Conservation (phyloP, 2,888 invertebrate species). For the Protodeltote pygarga region DNA sequence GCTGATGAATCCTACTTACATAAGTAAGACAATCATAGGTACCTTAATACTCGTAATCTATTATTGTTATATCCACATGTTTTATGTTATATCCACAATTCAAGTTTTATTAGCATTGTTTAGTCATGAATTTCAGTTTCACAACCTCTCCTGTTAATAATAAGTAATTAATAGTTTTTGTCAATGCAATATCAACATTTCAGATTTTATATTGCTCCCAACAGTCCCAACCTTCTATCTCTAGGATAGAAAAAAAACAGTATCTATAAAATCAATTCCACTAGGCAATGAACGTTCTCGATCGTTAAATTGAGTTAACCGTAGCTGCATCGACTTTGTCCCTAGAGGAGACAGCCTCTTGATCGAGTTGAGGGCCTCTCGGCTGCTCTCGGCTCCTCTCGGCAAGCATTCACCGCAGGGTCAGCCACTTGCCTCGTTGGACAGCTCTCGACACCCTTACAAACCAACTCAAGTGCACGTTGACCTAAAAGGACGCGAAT, state of each 20-base stretch:
- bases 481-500: conserved; percentile 63
- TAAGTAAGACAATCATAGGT: no score
- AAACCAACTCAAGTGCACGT: conserved; percentile 61
- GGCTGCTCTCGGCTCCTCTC: conserved; percentile 21
- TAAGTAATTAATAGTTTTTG: no score
- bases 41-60: no score
- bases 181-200: neutral
- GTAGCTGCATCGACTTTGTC: conserved; percentile 58
- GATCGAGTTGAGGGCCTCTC: conserved; percentile 52
- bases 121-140: conserved; percentile 7
- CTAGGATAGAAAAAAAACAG: conserved; percentile 19
- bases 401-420: conserved; percentile 50
- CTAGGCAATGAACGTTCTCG: conserved; percentile 30
- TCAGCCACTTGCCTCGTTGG: conserved; percentile 50
- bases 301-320: conserved; percentile 44
- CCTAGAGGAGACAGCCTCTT: conserved; percentile 32
- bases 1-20: no score
- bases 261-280: conserved; percentile 30
- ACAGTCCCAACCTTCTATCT: conserved; percentile 12
- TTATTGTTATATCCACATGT: no score
- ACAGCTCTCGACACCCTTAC: conserved; percentile 52
- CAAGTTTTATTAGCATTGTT: neutral
- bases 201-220: neutral
- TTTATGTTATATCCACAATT: no score
- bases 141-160: no score